Conservation (phyloP, 2,797 vertebrate species). For the Capromys pilorides region DNA sequence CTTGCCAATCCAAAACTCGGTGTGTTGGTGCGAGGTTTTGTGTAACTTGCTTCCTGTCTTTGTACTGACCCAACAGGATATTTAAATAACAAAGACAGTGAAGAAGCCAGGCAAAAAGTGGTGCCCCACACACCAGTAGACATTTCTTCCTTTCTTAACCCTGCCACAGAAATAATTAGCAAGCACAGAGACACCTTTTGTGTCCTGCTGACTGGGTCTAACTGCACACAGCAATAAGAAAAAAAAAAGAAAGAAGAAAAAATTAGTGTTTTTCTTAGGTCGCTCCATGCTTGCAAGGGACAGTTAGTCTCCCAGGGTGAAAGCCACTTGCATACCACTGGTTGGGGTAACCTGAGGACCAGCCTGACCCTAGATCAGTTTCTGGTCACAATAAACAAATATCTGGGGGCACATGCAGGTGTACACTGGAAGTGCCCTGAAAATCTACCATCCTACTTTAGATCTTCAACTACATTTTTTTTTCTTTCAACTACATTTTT, state of each 20-base stretch:
- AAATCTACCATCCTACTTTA: not conserved
- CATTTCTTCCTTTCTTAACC: constrained; percentile 38
- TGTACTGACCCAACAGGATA: constrained; percentile 87
- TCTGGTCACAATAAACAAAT: not conserved
- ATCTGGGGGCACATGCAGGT: not conserved
- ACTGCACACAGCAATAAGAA: constrained; percentile 4
- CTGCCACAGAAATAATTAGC: constrained; percentile 23
- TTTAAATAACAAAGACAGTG: constrained; percentile 84
- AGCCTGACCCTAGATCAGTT: not conserved
- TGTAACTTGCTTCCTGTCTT: constrained; percentile 88
- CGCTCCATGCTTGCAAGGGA: not conserved
- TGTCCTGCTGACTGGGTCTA: fast-evolving
- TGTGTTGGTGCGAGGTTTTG: constrained; percentile 79
- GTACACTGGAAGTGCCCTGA: too few species aligned
- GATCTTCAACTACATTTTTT: not conserved
- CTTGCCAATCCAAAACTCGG: constrained; percentile 82
- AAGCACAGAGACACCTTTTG: not conserved
- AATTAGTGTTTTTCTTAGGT: constrained; percentile 45
- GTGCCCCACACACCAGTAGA: constrained; percentile 61
- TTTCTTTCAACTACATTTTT: not conserved
- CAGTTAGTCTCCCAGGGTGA: not conserved
- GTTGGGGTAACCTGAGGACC: constrained; percentile 21
- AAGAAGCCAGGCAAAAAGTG: constrained; percentile 64
- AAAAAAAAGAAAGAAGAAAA: not conserved
- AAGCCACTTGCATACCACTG: not conserved